phyloP scores from a whole-genome alignment of 2,797 vertebrate species.

The Oryzias sinensis region DNA sequence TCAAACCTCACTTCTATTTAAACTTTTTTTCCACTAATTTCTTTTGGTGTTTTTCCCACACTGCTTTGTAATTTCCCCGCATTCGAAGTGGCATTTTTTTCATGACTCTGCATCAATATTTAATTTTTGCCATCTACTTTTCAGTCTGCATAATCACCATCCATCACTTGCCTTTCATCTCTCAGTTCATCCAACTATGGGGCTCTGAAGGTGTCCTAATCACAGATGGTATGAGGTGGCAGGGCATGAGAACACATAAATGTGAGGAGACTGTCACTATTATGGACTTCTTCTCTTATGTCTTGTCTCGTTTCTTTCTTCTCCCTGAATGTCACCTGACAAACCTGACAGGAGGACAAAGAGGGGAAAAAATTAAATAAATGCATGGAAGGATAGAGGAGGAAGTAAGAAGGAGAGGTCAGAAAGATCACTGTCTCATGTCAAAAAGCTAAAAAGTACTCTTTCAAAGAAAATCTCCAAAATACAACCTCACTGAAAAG shows the following conservation, averaged over 20 bases:
- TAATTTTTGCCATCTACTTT: conserved; percentile 1
- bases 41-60: conserved; percentile 15
- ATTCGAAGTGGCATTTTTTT: conserved; percentile 4
- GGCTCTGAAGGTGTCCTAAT: conserved; percentile 46
- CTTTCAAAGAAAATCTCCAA: no score
- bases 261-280: conserved; percentile 38
- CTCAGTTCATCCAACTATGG: conserved; percentile 55
- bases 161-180: conserved; percentile 37
- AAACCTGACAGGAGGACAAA: conserved; percentile 13
- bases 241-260: conserved; percentile 52
- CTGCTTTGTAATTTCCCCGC: not conserved
- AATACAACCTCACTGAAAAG: no score
- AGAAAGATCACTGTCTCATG: no score
- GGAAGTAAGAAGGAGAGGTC: not conserved
- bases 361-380: not conserved
- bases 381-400: not conserved
- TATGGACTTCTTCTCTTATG: conserved; percentile 28
- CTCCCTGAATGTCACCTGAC: conserved; percentile 34
- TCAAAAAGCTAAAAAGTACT: no score
- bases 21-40: conserved; percentile 11
- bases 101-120: not conserved
- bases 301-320: conserved; percentile 33
- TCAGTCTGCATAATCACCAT: conserved; percentile 16
- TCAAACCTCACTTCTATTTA: conserved; percentile 43
- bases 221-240: conserved; percentile 54